These are phyloP conservation scores for Myotis davidii DNA, from an alignment of 2,113 vertebrate genomes.

Conservation along the genomic window DNA sequence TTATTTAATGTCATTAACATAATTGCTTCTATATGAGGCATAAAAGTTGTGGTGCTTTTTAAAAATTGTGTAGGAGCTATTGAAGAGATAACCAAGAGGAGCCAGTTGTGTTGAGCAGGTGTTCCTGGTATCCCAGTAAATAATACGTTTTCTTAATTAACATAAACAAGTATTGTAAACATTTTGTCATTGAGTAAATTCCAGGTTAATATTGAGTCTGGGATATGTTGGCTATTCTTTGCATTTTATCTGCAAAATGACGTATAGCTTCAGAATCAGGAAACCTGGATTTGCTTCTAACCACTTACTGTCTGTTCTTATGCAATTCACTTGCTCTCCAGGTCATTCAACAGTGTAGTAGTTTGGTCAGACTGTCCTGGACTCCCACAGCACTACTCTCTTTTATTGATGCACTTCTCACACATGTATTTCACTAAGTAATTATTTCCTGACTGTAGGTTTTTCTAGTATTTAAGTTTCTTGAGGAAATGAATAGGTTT, in stretches of 20 bases:
- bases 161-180: conserved; percentile 8
- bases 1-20: background rate
- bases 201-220: conserved; percentile 38
- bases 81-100: conserved; percentile 46
- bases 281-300: background rate
- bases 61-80: background rate
- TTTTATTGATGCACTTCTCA: background rate
- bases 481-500: background rate
- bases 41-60: background rate
- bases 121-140: conserved; percentile 17
- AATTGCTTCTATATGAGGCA: background rate
- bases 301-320: background rate
- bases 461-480: background rate
- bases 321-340: background rate
- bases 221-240: background rate
- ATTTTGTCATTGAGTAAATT: conserved; percentile 63
- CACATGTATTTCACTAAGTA: background rate
- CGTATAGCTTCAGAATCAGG: background rate
- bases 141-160: conserved; percentile 60
- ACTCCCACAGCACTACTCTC: background rate
- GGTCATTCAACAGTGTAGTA: no score
- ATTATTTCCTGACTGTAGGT: background rate
- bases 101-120: background rate
- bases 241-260: background rate
- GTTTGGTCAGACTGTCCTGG: background rate